Conservation (phyloP, 1,140 invertebrate species). For the Cydia pomonella region DNA sequence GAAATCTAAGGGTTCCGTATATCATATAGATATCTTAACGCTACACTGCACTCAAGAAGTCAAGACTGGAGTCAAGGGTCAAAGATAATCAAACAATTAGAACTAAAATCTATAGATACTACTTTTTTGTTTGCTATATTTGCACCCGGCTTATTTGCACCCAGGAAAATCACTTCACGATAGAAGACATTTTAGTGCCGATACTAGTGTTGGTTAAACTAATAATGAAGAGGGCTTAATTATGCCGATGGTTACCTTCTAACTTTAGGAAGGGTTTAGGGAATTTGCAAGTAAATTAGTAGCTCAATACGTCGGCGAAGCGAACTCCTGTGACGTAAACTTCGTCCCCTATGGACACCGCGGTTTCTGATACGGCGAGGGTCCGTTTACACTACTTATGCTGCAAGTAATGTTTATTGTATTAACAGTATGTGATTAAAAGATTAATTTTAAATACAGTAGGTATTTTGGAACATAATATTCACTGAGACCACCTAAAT, state of each 20-base stretch:
- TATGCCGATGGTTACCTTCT: slow-evolving; percentile 28
- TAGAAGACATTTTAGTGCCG: neutral
- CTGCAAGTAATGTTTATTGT: neutral
- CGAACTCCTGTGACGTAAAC: slow-evolving; percentile 17
- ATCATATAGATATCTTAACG: too few species aligned
- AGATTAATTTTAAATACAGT: too few species aligned
- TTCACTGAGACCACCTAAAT: too few species aligned
- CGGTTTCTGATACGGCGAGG: slow-evolving; percentile 26
- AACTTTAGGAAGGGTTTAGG: slow-evolving; percentile 28
- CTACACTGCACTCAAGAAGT: too few species aligned
- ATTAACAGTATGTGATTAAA: neutral
- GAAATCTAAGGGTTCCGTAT: too few species aligned
- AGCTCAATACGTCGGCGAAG: slow-evolving; percentile 28
- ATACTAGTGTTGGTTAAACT: neutral
- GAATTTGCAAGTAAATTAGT: slow-evolving; percentile 32
- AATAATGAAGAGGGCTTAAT: slow-evolving; percentile 15
- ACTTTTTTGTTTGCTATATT: too few species aligned
- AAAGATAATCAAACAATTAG: too few species aligned
- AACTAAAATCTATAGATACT: too few species aligned
- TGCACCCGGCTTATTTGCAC: neutral
- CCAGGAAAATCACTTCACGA: neutral
- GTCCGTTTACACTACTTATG: slow-evolving; percentile 1
- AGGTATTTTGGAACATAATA: too few species aligned
- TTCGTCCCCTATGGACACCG: slow-evolving; percentile 27
- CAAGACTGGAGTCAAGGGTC: too few species aligned